Conservation (phyloP, 2,888 invertebrate genomes). For the Apamea sordens region DNA sequence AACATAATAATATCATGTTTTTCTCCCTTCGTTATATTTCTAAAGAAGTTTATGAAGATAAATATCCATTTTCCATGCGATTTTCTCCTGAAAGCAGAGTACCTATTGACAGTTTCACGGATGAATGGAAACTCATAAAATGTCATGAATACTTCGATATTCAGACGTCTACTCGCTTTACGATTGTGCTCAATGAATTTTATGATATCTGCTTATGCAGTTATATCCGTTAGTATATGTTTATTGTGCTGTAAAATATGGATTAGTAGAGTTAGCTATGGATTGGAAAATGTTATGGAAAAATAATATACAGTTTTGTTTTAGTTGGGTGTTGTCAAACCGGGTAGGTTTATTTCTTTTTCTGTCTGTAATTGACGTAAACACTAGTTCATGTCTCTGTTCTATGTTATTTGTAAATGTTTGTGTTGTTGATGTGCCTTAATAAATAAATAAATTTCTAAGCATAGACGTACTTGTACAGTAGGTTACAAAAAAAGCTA, state of each 20-base stretch:
- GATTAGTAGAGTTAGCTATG: constrained; percentile 37
- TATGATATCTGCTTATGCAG: constrained; percentile 53
- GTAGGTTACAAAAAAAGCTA: not conserved
- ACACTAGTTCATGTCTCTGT: no score
- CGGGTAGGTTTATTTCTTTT: not conserved
- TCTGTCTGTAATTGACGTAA: no score
- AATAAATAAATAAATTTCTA: no score
- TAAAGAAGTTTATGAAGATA: constrained; percentile 33
- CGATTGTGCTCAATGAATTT: constrained; percentile 80
- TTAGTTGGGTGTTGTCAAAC: not conserved
- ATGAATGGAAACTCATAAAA: constrained; percentile 74
- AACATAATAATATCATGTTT: not conserved
- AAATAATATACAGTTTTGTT: constrained; percentile 5
- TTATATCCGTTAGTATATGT: constrained; percentile 50
- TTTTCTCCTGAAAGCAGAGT: constrained; percentile 57
- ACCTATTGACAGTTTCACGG: constrained; percentile 71
- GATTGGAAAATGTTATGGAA: constrained; percentile 13
- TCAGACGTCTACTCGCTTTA: constrained; percentile 79
- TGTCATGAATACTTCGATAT: constrained; percentile 77
- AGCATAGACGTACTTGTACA: not conserved
- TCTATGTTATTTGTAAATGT: no score
- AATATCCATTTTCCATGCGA: constrained; percentile 55
- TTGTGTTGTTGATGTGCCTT: no score
- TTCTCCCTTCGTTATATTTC: not conserved
- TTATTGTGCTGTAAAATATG: constrained; percentile 50